Conservation (phyloP, 2,797 vertebrate species). For the Danio tinwini region DNA sequence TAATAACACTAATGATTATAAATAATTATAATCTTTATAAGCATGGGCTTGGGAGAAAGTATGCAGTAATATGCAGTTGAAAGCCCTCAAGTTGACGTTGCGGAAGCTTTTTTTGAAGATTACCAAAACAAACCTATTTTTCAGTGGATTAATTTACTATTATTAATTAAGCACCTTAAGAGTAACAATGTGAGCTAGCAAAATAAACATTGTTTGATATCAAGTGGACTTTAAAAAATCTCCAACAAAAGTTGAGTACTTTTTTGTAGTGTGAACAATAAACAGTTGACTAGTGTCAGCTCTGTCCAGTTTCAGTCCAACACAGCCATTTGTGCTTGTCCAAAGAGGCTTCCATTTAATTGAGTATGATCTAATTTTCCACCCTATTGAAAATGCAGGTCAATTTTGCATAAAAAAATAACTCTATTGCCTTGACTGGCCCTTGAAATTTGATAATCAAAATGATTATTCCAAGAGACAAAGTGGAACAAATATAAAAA, state of each 20-base stretch:
- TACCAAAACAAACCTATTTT: too few relatives aligned
- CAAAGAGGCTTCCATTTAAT: constrained; percentile 60
- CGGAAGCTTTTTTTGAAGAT: too few relatives aligned
- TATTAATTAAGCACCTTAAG: too few relatives aligned
- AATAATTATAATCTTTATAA: too few relatives aligned
- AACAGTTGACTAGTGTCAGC: neutral
- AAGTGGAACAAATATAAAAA: constrained; percentile 59
- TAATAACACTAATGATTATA: too few relatives aligned
- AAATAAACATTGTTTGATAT: too few relatives aligned
- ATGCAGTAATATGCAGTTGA: too few relatives aligned
- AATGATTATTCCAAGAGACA: constrained; percentile 60
- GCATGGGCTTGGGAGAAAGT: too few relatives aligned
- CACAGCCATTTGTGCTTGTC: constrained; percentile 23
- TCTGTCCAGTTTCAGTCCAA: neutral
- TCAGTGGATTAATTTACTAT: too few relatives aligned
- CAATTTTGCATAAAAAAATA: constrained; percentile 58
- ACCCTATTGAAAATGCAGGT: constrained; percentile 69
- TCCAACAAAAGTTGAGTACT: neutral
- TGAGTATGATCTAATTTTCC: constrained; percentile 70
- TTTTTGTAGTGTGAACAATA: neutral
- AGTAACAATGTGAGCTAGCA: too few relatives aligned
- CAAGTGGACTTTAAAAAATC: neutral
- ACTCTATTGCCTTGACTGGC: constrained; percentile 41
- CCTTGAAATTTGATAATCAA: constrained; percentile 65
- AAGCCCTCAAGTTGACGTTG: too few relatives aligned